Percentiles rank a stretch among this genome's conserved stretches.
Evolutionary conservation across 2,888 invertebrate species (phyloP).

Genomic region (Clitarchus hookeri): DNA sequence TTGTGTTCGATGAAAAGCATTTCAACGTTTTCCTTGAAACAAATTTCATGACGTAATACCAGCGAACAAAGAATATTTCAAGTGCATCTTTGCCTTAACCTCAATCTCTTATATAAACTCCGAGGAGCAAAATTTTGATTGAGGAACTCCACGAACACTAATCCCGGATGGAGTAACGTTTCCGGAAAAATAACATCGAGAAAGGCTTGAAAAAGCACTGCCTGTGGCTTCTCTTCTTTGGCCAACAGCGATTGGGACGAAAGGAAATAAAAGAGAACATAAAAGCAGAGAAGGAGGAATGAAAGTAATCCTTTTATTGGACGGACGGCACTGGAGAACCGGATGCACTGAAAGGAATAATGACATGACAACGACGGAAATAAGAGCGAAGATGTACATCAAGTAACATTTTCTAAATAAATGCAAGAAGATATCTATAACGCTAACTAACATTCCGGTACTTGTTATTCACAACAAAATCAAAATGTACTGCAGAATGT

Average conservation of each 20-base stretch:
- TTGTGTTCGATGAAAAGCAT: not conserved
- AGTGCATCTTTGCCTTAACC: not conserved
- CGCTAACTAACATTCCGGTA: not conserved
- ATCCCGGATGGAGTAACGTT: not conserved
- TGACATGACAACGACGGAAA: not conserved
- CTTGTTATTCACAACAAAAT: not conserved
- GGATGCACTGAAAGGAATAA: not conserved
- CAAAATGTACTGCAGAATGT: not conserved
- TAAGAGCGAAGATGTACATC: not conserved
- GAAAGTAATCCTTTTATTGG: not conserved
- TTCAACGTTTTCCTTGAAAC: not conserved
- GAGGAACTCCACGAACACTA: not conserved
- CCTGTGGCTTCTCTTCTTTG: not conserved
- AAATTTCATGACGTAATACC: not conserved
- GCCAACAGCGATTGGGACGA: not conserved
- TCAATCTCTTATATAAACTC: not conserved
- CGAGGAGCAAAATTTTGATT: not conserved
- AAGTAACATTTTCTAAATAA: not conserved
- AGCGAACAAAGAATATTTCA: not conserved
- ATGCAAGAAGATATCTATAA: not conserved
- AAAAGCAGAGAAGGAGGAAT: not conserved
- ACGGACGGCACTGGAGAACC: not conserved
- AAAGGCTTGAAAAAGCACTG: not conserved
- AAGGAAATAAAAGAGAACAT: constrained; percentile 29
- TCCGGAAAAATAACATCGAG: not conserved